Evolutionary conservation across 2,888 invertebrate genomes (phyloP).

Genomic region (Cistogaster globosa): DNA sequence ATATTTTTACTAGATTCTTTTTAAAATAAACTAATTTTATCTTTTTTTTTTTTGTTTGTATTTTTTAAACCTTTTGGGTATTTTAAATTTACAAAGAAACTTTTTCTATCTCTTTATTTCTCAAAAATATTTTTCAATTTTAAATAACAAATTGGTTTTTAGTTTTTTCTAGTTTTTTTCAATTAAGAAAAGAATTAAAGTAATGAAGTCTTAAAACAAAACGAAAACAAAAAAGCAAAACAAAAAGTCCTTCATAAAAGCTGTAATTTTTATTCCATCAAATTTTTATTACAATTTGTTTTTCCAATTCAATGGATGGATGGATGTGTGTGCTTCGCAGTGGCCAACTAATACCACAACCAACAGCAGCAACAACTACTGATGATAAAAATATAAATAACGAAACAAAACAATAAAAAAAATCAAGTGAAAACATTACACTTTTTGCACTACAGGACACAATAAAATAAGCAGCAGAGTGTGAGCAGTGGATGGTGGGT

Average conservation of each 20-base stretch:
- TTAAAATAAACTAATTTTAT: background rate
- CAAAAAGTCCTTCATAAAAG: slow-evolving; percentile 60
- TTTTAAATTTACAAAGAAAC: background rate
- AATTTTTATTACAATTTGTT: slow-evolving; percentile 70
- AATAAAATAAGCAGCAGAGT: background rate
- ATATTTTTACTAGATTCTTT: too few species aligned
- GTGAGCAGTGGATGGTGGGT: background rate
- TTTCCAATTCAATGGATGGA: slow-evolving; percentile 50
- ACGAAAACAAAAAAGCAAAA: slow-evolving; percentile 26
- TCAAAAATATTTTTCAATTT: slow-evolving; percentile 50
- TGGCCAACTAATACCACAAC: slow-evolving; percentile 29
- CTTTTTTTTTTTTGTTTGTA: too few species aligned
- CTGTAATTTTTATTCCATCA: slow-evolving; percentile 69
- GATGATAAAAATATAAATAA: slow-evolving; percentile 43
- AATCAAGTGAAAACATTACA: background rate
- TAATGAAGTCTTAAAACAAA: slow-evolving; percentile 38
- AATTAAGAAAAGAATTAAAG: slow-evolving; percentile 48
- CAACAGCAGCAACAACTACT: slow-evolving; percentile 19
- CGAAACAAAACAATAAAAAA: slow-evolving; percentile 6
- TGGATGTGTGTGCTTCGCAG: slow-evolving; percentile 28
- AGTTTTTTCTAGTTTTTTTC: slow-evolving; percentile 60
- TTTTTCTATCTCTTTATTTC: background rate
- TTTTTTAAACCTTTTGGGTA: background rate
- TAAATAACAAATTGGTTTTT: slow-evolving; percentile 54
- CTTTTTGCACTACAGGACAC: too few species aligned